A percentile compares a stretch with the other conserved stretches of the same genome.
Conservation (phyloP, 2,888 invertebrate genomes). For the Cactoblastis cactorum region DNA sequence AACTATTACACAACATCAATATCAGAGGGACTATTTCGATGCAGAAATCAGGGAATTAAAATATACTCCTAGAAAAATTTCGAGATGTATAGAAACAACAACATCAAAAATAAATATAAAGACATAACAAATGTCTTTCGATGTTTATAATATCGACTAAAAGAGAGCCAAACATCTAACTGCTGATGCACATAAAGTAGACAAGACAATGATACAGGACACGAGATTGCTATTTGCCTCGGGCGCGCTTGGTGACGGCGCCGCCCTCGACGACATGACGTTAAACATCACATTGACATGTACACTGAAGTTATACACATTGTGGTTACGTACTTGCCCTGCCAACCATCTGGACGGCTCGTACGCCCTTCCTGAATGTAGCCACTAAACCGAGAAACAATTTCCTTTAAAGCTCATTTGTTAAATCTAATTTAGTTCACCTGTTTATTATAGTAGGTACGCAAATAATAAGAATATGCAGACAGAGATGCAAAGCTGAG, state of each 20-base stretch:
- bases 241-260: conserved; percentile 26
- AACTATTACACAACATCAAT: conserved; percentile 73
- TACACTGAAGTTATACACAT: conserved; percentile 62
- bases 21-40: conserved; percentile 72
- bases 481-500: conserved; percentile 66
- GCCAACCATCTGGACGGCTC: conserved; percentile 99
- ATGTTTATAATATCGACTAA: conserved; percentile 65
- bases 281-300: conserved; percentile 70
- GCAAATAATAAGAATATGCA: conserved; percentile 53
- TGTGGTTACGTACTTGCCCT: conserved; percentile 95
- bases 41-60: conserved; percentile 67
- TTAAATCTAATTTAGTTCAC: conserved; percentile 41
- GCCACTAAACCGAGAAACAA: conserved; percentile 90
- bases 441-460: conserved; percentile 43
- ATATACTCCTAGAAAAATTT: conserved; percentile 66
- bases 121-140: conserved; percentile 68
- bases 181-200: conserved; percentile 75
- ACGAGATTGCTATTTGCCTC: conserved; percentile 61
- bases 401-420: conserved; percentile 52
- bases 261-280: conserved; percentile 42
- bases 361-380: conserved; percentile 99
- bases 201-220: conserved; percentile 76
- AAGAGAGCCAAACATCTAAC: conserved; percentile 76
- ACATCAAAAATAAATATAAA: conserved; percentile 69
- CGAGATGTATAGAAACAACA: conserved; percentile 54